Evolutionary conservation across 37 sponge, comb jelly and placozoan species (phyloP).

Genomic region (Aplysina aerophoba): DNA sequence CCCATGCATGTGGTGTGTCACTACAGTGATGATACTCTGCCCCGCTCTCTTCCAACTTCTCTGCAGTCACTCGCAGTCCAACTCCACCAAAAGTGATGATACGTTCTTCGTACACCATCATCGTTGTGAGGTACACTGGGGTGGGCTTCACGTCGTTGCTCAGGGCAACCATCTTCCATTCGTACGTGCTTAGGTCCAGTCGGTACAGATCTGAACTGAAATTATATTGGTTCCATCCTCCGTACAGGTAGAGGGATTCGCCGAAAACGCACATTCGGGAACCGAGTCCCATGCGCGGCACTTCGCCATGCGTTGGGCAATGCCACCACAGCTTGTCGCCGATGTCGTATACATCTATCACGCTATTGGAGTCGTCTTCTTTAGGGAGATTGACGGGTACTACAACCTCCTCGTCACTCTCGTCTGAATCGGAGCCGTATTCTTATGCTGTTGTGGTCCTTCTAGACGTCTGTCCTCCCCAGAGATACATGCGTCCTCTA

Average conservation of each 20-base stretch:
- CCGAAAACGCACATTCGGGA: not conserved
- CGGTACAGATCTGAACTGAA: slow-evolving; percentile 59
- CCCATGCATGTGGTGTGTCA: slow-evolving; percentile 18
- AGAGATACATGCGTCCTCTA: slow-evolving; percentile 47
- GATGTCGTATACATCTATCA: slow-evolving; percentile 14
- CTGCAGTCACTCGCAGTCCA: slow-evolving; percentile 16
- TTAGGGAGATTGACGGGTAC: slow-evolving; percentile 25
- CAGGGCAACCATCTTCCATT: slow-evolving; percentile 44
- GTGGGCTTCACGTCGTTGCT: slow-evolving; percentile 37
- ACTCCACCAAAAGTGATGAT: slow-evolving; percentile 68
- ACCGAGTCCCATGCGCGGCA: not conserved
- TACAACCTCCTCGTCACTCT: slow-evolving; percentile 7
- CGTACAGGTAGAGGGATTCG: slow-evolving; percentile 43
- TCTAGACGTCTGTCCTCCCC: slow-evolving; percentile 56
- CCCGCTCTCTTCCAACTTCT: slow-evolving; percentile 48
- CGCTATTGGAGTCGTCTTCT: not conserved
- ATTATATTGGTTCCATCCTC: slow-evolving; percentile 53
- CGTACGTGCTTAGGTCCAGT: slow-evolving; percentile 29
- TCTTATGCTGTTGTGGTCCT: not conserved
- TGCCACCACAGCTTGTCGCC: slow-evolving; percentile 20
- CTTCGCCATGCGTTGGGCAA: not conserved
- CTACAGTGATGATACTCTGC: slow-evolving; percentile 28
- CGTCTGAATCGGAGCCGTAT: not conserved
- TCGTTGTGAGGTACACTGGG: slow-evolving; percentile 50
- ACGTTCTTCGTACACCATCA: slow-evolving; percentile 31